phyloP scores from a whole-genome alignment of 2,113 vertebrate genomes.

The Oceanites oceanicus region DNA sequence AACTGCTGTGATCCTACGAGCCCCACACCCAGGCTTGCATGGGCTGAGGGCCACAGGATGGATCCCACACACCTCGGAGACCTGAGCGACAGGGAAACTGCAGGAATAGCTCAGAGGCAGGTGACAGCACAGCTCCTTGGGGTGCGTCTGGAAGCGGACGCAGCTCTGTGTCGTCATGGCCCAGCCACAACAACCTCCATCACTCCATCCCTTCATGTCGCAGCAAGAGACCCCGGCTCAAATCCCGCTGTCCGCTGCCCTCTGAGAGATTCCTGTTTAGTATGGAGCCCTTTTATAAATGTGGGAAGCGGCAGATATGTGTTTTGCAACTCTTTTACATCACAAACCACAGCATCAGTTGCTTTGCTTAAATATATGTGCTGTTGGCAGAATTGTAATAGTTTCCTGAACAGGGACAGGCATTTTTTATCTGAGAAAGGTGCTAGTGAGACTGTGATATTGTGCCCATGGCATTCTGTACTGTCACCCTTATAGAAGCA shows the following conservation, averaged over 20 bases:
- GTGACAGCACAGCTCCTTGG: neutral
- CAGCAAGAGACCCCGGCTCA: neutral
- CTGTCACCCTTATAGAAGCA: neutral
- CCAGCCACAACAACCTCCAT: neutral
- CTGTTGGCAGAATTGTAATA: neutral
- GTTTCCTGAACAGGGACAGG: neutral
- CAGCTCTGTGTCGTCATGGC: accelerated
- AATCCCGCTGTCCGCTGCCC: neutral
- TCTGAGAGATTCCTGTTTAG: neutral
- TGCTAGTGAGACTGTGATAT: neutral
- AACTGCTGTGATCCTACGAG: neutral
- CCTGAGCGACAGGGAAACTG: neutral
- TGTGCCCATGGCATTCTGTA: neutral
- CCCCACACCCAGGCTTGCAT: too few relatives aligned
- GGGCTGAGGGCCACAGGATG: neutral
- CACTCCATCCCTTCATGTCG: neutral
- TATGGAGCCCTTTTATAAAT: neutral
- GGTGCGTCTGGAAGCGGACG: accelerated
- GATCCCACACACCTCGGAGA: neutral
- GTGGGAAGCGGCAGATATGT: neutral
- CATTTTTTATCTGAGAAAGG: neutral
- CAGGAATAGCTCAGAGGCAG: neutral
- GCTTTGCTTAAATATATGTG: neutral
- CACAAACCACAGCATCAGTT: neutral
- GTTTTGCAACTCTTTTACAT: neutral